These are phyloP conservation scores for Bacillus rossius DNA, from an alignment of 1,140 invertebrate genomes.

Conservation along the genomic window DNA sequence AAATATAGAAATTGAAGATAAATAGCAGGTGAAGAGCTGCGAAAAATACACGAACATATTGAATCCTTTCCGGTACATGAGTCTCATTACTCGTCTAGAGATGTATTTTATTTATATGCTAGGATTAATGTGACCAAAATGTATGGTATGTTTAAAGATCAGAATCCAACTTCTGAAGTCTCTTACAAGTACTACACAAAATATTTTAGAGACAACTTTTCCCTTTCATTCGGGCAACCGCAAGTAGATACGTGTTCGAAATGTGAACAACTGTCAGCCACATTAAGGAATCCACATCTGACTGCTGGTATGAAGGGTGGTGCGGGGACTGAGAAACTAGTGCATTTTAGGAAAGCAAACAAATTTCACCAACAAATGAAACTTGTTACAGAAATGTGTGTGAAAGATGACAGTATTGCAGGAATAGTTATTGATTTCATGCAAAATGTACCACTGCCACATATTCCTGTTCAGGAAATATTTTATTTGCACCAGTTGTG, in stretches of 20 bases:
- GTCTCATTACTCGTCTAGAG: background rate
- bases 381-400: no score
- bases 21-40: background rate
- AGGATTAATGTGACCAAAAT: background rate
- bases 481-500: no score
- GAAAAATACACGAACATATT: background rate
- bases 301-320: no score
- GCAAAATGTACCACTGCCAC: no score
- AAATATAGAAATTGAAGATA: background rate
- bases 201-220: conserved; percentile 2
- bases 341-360: no score
- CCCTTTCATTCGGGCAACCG: background rate
- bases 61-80: background rate
- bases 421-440: no score
- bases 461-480: no score
- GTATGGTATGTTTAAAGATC: background rate
- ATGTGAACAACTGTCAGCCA: background rate
- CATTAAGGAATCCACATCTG: no score
- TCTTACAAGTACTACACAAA: conserved; percentile 5
- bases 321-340: no score
- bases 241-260: background rate
- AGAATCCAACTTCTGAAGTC: background rate
- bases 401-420: no score
- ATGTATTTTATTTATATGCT: background rate
- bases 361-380: no score